Percentiles rank a stretch among this genome's conserved stretches.
Evolutionary conservation across 30 jellyfish, hydroid and myxozoan genomes (phyloP).

Genomic region (Euphysa ruthae): DNA sequence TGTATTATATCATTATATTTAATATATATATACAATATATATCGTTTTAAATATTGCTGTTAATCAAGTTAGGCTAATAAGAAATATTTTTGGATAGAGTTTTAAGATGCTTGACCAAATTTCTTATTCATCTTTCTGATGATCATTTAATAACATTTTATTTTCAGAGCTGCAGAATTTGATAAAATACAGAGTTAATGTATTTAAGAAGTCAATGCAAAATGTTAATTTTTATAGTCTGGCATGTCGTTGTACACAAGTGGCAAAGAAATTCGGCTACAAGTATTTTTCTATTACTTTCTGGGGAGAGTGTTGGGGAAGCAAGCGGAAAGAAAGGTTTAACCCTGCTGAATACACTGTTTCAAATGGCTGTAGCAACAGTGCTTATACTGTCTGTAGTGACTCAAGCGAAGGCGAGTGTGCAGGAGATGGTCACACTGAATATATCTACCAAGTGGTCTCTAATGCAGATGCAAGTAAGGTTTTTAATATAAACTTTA

Average conservation of each 20-base stretch:
- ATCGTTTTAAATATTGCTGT: too few species aligned
- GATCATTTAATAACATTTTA: too few species aligned
- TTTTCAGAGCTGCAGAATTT: too few species aligned
- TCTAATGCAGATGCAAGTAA: conserved; percentile 41
- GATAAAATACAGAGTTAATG: too few species aligned
- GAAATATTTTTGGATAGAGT: too few species aligned
- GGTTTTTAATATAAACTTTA: neutral
- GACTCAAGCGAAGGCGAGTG: conserved; percentile 47
- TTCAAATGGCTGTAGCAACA: conserved; percentile 36
- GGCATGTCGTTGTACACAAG: conserved; percentile 33
- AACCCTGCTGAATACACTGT: too few species aligned
- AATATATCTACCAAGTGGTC: conserved; percentile 38
- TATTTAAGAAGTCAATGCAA: too few species aligned
- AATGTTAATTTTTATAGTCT: conserved; percentile 16
- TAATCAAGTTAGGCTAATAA: too few species aligned
- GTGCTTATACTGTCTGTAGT: conserved; percentile 25
- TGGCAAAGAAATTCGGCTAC: conserved; percentile 10
- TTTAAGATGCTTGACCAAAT: too few species aligned
- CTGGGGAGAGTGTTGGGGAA: conserved; percentile 40
- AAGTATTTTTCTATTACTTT: conserved; percentile 11
- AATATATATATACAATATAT: too few species aligned
- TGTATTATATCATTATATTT: too few species aligned
- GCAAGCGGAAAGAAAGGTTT: neutral
- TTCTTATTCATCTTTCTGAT: too few species aligned
- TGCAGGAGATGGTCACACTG: conserved; percentile 54